Evolutionary conservation across 2,888 invertebrate species (phyloP).

Genomic region (Odontothrips loti): DNA sequence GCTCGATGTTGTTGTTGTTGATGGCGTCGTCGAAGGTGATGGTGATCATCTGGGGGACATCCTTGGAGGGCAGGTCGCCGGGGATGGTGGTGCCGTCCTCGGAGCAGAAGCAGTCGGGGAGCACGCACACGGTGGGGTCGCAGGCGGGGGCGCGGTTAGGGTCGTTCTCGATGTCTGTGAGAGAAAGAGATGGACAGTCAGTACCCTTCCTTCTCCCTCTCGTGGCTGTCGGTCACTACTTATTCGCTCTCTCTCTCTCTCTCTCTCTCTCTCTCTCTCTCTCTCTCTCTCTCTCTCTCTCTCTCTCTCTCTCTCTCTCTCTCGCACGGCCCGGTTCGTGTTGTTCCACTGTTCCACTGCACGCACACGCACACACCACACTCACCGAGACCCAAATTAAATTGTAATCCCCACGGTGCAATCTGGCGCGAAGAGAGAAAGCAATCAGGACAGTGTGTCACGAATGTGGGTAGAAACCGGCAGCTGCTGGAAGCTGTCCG

Average conservation of each 20-base stretch:
- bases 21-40: slow-evolving; percentile 93
- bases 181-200: background rate
- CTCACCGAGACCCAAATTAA: background rate
- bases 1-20: slow-evolving; percentile 90
- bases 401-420: background rate
- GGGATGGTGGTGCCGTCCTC: slow-evolving; percentile 86
- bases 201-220: background rate
- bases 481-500: too few species aligned
- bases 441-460: background rate
- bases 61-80: slow-evolving; percentile 74
- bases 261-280: background rate
- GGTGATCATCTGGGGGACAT: slow-evolving; percentile 91
- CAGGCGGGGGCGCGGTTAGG: slow-evolving; percentile 89
- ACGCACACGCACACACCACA: too few species aligned
- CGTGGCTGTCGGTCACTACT: background rate
- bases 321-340: too few species aligned
- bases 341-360: too few species aligned
- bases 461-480: background rate
- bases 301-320: background rate
- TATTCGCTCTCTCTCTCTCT: background rate
- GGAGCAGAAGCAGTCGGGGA: slow-evolving; percentile 92
- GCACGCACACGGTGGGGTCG: slow-evolving; percentile 75
- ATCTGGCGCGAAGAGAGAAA: background rate
- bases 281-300: slow-evolving; percentile 26
- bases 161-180: slow-evolving; percentile 82